Evolutionary conservation across 2,113 vertebrate genomes (phyloP).

Genomic region (Odocoileus hemionus): DNA sequence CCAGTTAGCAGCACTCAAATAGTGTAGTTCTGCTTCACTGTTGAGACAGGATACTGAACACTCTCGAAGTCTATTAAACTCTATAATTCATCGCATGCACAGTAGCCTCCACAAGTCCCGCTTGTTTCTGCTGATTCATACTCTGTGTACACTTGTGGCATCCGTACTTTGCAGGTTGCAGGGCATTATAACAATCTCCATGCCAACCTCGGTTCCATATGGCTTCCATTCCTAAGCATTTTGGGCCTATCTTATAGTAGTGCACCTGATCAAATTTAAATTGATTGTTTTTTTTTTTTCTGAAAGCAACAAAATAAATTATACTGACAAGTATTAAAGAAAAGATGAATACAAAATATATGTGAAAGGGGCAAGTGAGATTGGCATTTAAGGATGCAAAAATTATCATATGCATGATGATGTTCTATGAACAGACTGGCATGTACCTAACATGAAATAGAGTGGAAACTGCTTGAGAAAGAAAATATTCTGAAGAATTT

Average conservation of each 20-base stretch:
- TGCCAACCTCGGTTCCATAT: background rate
- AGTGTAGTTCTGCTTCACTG: background rate
- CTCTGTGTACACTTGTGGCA: too few species aligned
- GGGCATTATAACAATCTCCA: background rate
- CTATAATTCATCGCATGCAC: background rate
- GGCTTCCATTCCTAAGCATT: background rate
- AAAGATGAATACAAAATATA: background rate
- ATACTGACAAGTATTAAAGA: background rate
- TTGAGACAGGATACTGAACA: background rate
- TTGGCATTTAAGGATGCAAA: background rate
- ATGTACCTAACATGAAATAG: background rate
- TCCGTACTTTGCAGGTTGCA: background rate
- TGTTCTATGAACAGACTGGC: background rate
- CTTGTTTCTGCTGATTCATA: background rate
- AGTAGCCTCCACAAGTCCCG: background rate
- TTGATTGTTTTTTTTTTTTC: background rate
- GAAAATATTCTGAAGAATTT: background rate
- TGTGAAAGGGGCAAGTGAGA: background rate
- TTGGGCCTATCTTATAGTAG: background rate
- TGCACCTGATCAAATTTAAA: background rate
- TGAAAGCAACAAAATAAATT: background rate
- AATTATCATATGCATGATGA: background rate
- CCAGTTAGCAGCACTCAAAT: background rate
- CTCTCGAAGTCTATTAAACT: background rate
- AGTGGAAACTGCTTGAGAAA: background rate